phyloP scores from a whole-genome alignment of 1,140 invertebrate genomes.

The Drosophila rufa region DNA sequence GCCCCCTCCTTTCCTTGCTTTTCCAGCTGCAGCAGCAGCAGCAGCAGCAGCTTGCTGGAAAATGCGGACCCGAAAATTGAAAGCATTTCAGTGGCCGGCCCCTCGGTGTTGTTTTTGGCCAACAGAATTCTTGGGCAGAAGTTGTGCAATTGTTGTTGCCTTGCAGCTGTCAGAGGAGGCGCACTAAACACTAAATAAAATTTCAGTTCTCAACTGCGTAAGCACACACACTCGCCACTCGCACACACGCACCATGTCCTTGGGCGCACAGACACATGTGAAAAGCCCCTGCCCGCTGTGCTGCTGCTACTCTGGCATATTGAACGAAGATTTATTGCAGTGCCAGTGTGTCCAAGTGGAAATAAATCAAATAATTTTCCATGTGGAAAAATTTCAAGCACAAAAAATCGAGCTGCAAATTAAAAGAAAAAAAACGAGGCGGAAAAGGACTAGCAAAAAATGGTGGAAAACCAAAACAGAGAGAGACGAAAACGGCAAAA shows the following conservation, averaged over 20 bases:
- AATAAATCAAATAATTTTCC: constrained; percentile 85
- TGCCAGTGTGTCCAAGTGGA: constrained; percentile 83
- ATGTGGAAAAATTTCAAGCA: constrained; percentile 83
- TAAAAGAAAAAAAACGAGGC: constrained; percentile 42
- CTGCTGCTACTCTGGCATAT: constrained; percentile 65
- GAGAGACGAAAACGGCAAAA: constrained; percentile 39
- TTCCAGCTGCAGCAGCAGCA: constrained; percentile 16
- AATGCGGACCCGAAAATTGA: constrained; percentile 64
- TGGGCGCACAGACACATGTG: constrained; percentile 49
- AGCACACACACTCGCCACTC: constrained; percentile 33
- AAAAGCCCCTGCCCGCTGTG: constrained; percentile 46
- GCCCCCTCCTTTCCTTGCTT: not conserved
- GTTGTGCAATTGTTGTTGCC: constrained; percentile 61
- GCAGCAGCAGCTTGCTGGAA: constrained; percentile 19
- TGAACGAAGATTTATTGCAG: constrained; percentile 84
- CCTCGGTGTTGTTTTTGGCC: constrained; percentile 48
- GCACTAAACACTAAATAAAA: constrained; percentile 84
- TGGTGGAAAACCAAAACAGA: constrained; percentile 36
- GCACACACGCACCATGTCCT: constrained; percentile 63
- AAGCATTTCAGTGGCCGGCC: constrained; percentile 68
- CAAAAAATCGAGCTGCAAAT: constrained; percentile 68
- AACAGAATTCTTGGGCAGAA: constrained; percentile 65
- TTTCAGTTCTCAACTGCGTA: constrained; percentile 79
- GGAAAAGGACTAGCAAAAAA: constrained; percentile 21
- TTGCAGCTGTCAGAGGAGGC: constrained; percentile 76